A percentile compares a stretch with the other conserved stretches of the same genome.
These are phyloP conservation scores for Cynoglossus semilaevis DNA, from an alignment of 2,113 vertebrate species.

Conservation along the genomic window DNA sequence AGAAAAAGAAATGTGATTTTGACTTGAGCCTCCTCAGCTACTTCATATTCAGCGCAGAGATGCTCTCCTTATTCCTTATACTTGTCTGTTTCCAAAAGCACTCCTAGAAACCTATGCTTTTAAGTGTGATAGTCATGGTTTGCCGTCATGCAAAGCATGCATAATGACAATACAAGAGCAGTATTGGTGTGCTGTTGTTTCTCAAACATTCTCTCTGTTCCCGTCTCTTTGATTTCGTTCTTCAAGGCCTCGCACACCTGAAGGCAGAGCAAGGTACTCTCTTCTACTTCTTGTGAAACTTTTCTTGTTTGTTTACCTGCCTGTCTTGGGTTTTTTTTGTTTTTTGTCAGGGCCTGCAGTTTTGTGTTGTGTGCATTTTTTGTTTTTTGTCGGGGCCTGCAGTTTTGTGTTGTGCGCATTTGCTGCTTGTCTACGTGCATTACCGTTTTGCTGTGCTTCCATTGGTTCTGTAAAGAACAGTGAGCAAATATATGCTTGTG, in stretches of 20 bases:
- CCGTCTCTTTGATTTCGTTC: slow-evolving; percentile 45
- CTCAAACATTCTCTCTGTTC: slow-evolving; percentile 58
- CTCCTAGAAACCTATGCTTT: slow-evolving; percentile 69
- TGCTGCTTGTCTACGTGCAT: slow-evolving; percentile 58
- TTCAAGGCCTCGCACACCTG: slow-evolving; percentile 90
- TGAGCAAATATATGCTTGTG: too few relatives aligned
- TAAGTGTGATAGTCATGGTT: slow-evolving; percentile 75
- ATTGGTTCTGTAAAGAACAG: slow-evolving; percentile 31
- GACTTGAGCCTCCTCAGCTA: slow-evolving; percentile 18
- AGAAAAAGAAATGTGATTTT: background rate
- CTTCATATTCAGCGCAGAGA: slow-evolving; percentile 21
- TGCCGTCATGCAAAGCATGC: slow-evolving; percentile 72
- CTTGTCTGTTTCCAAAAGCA: slow-evolving; percentile 47
- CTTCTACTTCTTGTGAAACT: slow-evolving; percentile 28
- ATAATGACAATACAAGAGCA: slow-evolving; percentile 71
- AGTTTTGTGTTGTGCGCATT: slow-evolving; percentile 36
- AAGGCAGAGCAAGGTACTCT: slow-evolving; percentile 93
- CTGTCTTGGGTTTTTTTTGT: slow-evolving; percentile 31
- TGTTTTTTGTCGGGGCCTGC: slow-evolving; percentile 15
- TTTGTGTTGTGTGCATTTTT: slow-evolving; percentile 32
- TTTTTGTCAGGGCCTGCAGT: slow-evolving; percentile 22
- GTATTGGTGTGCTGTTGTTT: slow-evolving; percentile 74
- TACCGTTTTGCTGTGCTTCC: slow-evolving; percentile 46
- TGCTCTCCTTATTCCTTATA: slow-evolving; percentile 23
- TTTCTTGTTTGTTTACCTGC: slow-evolving; percentile 25